Evolutionary conservation across 2,888 invertebrate species (phyloP), one percentile per base, ranked within the genome.

Genomic region (Eristalis intricaria): DNA sequence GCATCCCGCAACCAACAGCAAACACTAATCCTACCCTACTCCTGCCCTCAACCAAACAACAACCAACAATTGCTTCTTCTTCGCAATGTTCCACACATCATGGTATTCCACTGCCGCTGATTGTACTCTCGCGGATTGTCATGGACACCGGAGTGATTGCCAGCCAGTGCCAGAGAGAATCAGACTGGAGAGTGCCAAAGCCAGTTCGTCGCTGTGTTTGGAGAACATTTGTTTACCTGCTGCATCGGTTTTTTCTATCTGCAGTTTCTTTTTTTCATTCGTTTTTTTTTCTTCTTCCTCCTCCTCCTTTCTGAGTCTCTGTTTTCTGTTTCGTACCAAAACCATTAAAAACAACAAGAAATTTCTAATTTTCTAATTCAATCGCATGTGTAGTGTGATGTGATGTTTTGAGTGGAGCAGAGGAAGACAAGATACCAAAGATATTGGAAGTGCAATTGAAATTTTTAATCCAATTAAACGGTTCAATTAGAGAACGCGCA

Each of bases 401-500:
- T n/a, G 15, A 4, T 7, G 50, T 19, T 4, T 11, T 26, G 23
- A n/a, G 58, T 15, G 35, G 35, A 56, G 50, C 56, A 69, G 70
- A 38, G 4, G 66, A 56, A 32, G 32, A 10, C 32, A 4, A 7
- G 10, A 75, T 85, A 86, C 82, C 85, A 86, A 82, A 78, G 11
- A 77, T 60, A 15, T 23, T 60, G 60, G 60, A 13, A 29, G 60
- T 26, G 70, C 50, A 50, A 50, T 50, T 82, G 70, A 74, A 86
- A 82, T 8, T 70, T 81, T 19, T 86, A 83, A 86, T 86, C 78
- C 40, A 86, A 86, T 86, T 86, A 86, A 75, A 74, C 56, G 60
- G 65, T 79, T 61, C 60, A 65, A 73, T 65, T 73, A 73, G 79
- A 78, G 71, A 50, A 64, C 64, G 65, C 69, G 56, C 63, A 19